Evolutionary conservation across 2,888 invertebrate species (phyloP).

Genomic region (Falcaria lacertinaria): DNA sequence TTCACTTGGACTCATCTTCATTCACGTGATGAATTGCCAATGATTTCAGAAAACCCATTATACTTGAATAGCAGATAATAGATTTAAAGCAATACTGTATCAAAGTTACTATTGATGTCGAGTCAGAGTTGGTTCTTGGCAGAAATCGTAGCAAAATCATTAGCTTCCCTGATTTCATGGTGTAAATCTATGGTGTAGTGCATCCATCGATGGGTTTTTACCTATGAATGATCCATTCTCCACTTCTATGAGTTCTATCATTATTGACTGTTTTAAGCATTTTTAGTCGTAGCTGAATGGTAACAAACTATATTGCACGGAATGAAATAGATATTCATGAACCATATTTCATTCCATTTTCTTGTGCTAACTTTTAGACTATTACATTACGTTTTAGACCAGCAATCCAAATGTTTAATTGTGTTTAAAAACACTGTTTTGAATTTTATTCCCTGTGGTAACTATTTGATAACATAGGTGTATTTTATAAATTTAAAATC

Average conservation of each 20-base stretch:
- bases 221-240: conserved; percentile 20
- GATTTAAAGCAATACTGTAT: conserved; percentile 20
- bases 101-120: conserved; percentile 21
- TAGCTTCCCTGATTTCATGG: conserved; percentile 46
- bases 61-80: conserved; percentile 23
- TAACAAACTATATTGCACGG: not conserved
- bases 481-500: too few species aligned
- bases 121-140: conserved; percentile 14
- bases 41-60: not conserved
- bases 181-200: conserved; percentile 19
- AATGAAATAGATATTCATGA: conserved; percentile 2
- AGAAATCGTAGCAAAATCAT: conserved; percentile 35
- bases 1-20: too few species aligned
- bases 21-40: too few species aligned
- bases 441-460: too few species aligned
- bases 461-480: too few species aligned
- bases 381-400: conserved; percentile 8
- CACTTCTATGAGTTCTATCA: not conserved
- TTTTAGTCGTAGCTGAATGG: not conserved
- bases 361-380: conserved; percentile 14
- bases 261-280: not conserved
- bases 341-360: conserved; percentile 1
- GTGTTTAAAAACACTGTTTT: too few species aligned
- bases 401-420: not conserved
- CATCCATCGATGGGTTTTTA: conserved; percentile 30